Evolutionary conservation across 2,113 vertebrate genomes (phyloP), one percentile per base, ranked within the genome.

Genomic region (Pollimyrus isidori): DNA sequence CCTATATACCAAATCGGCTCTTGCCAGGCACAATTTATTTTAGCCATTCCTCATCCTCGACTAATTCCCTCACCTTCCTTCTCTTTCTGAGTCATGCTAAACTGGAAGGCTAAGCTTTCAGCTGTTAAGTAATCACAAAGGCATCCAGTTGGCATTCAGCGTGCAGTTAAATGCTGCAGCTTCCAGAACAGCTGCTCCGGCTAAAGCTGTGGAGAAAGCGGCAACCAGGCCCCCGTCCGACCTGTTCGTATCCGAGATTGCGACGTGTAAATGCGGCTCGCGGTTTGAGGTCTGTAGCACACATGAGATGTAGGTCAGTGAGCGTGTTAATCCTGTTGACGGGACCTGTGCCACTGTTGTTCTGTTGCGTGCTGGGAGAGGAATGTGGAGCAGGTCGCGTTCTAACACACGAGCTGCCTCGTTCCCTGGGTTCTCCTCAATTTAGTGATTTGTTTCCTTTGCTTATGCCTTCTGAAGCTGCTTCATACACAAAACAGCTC

Each of bases 111-210:
- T 94, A 93, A 94, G 93, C 95, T 92, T 92, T 91, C 92, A 93
- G 94, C 92, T 94, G 93, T 94, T 94, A 94, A 95, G 94, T 94
- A 94, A 95, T 94, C 93, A 93, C 92, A 90, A 92, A 95, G 91
- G 93, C 94, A 93, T 95, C 95, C 95, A 95, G 94, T 92, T 95
- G 94, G 95, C 95, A 94, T 91, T 87, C 91, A 92, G 91, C 90
- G 89, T 92, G 65, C 80, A 56, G 46, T 86, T 86, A 46, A n/a
- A 84, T n/a, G 50, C 83, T 1, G 46, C 10, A 48, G 86, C 88
- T 90, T 88, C 88, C 80, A 49, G 35, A 89, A 58, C 30, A 80
- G 30, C 62, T 62, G 53, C 80, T 62, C 13, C 5, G 2, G 56
- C 35, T 7, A 26, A 26, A 62, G 11, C 50, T 11, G 23, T 7